Percentiles rank a stretch among this genome's conserved stretches.
Evolutionary conservation across 2,797 vertebrate genomes (phyloP).

Genomic region (Sphaeramia orbicularis): DNA sequence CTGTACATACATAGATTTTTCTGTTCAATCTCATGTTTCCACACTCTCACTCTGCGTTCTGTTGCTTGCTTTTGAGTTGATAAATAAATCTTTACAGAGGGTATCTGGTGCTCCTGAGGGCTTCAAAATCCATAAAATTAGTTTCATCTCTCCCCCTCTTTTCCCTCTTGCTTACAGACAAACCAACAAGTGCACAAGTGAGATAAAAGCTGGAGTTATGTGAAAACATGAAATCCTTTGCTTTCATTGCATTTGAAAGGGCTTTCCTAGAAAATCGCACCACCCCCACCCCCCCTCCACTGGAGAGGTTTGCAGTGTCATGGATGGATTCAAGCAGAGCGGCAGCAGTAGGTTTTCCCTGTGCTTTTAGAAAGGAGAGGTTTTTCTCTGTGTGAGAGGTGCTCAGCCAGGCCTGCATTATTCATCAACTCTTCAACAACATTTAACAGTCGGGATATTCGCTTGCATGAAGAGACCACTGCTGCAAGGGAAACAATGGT

Average conservation of each 20-base stretch:
- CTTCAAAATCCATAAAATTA: slow-evolving; percentile 71
- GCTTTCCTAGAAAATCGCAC: slow-evolving; percentile 42
- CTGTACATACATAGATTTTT: slow-evolving; percentile 27
- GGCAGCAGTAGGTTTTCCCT: slow-evolving; percentile 7
- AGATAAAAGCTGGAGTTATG: slow-evolving; percentile 61
- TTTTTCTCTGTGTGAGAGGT: slow-evolving; percentile 24
- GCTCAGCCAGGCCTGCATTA: slow-evolving; percentile 39
- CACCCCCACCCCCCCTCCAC: background rate
- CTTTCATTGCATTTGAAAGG: slow-evolving; percentile 53
- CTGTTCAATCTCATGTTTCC: slow-evolving; percentile 39
- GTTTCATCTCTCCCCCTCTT: slow-evolving; percentile 44
- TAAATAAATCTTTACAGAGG: slow-evolving; percentile 74
- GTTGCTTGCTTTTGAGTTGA: slow-evolving; percentile 53
- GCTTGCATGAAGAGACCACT: slow-evolving; percentile 12
- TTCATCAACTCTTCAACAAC: slow-evolving; percentile 34
- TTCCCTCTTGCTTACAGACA: slow-evolving; percentile 43
- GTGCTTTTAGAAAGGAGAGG: slow-evolving; percentile 21
- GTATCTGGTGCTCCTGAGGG: slow-evolving; percentile 46
- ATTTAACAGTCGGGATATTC: slow-evolving; percentile 15
- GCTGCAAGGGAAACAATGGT: slow-evolving; percentile 33
- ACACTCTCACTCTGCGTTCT: slow-evolving; percentile 11
- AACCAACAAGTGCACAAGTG: slow-evolving; percentile 49
- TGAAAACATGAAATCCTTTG: slow-evolving; percentile 52
- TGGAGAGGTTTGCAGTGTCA: slow-evolving; percentile 27
- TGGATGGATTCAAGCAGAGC: slow-evolving; percentile 19